Evolutionary conservation across 1,140 invertebrate species (phyloP).

Genomic region (Leguminivora glycinivorella): DNA sequence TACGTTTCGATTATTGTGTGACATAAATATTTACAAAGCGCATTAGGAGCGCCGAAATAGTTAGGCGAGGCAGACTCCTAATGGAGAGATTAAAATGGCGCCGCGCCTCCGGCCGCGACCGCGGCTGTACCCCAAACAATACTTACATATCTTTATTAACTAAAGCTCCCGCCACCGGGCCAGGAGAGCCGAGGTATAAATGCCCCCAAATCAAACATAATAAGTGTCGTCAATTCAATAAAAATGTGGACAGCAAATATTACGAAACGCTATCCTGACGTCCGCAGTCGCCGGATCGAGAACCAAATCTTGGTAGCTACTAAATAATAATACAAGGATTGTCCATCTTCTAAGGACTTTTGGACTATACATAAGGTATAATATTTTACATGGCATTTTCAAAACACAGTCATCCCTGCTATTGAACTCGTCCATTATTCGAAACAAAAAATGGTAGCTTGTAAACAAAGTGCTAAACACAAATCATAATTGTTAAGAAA

Average conservation of each 20-base stretch:
- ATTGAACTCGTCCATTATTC: not conserved
- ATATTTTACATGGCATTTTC: conserved; percentile 8
- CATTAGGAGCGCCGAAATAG: conserved; percentile 59
- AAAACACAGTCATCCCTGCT: conserved; percentile 7
- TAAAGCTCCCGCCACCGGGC: conserved; percentile 61
- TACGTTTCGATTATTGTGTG: conserved; percentile 78
- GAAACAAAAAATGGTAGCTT: conserved; percentile 7
- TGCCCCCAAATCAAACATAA: conserved; percentile 63
- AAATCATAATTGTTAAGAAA: conserved; percentile 49
- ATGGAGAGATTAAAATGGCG: conserved; percentile 44
- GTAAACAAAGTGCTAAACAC: conserved; percentile 14
- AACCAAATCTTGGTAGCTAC: conserved; percentile 40
- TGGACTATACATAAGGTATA: not conserved
- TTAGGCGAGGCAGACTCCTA: conserved; percentile 64
- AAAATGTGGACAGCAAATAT: conserved; percentile 58
- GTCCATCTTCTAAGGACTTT: conserved; percentile 11
- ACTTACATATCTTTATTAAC: conserved; percentile 71
- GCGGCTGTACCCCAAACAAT: conserved; percentile 38
- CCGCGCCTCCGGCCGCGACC: conserved; percentile 33
- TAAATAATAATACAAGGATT: conserved; percentile 3
- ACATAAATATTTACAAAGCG: conserved; percentile 78
- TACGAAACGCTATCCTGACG: conserved; percentile 66
- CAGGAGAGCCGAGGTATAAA: conserved; percentile 69
- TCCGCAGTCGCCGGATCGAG: conserved; percentile 53
- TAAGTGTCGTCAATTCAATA: conserved; percentile 66